Evolutionary conservation across 2,888 invertebrate species (phyloP).

Genomic region (Drosophila eohydei): DNA sequence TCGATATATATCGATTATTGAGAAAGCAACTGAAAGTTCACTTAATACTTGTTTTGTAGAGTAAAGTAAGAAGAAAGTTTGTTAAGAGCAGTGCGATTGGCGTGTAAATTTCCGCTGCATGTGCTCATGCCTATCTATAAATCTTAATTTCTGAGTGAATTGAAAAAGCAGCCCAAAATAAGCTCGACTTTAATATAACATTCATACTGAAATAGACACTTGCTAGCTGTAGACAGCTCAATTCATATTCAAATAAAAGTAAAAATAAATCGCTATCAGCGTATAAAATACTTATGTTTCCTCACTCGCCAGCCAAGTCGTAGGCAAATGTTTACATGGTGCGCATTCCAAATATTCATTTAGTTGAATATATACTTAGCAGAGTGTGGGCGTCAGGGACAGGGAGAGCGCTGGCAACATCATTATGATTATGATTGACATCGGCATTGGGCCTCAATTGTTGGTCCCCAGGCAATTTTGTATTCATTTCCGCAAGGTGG

Average conservation of each 20-base stretch:
- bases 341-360: constrained; percentile 22
- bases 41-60: too few relatives aligned
- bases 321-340: neutral
- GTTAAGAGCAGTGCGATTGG: too few relatives aligned
- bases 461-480: constrained; percentile 63
- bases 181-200: neutral
- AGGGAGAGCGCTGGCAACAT: constrained; percentile 24
- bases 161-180: too few relatives aligned
- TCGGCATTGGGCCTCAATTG: constrained; percentile 58
- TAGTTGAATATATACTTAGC: neutral
- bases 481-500: constrained; percentile 59
- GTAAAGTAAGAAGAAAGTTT: too few relatives aligned
- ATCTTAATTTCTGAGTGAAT: too few relatives aligned
- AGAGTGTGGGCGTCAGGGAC: neutral
- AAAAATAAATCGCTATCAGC: neutral
- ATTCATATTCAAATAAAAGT: neutral
- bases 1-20: neutral
- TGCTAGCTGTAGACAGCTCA: neutral
- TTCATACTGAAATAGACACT: neutral
- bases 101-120: too few relatives aligned
- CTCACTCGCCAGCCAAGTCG: neutral
- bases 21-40: too few relatives aligned
- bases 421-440: constrained; percentile 55
- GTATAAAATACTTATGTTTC: neutral
- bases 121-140: too few relatives aligned